A percentile compares a stretch with the other conserved stretches of the same genome.
Conservation (phyloP, 1,140 invertebrate species). For the Dryas iulia region DNA sequence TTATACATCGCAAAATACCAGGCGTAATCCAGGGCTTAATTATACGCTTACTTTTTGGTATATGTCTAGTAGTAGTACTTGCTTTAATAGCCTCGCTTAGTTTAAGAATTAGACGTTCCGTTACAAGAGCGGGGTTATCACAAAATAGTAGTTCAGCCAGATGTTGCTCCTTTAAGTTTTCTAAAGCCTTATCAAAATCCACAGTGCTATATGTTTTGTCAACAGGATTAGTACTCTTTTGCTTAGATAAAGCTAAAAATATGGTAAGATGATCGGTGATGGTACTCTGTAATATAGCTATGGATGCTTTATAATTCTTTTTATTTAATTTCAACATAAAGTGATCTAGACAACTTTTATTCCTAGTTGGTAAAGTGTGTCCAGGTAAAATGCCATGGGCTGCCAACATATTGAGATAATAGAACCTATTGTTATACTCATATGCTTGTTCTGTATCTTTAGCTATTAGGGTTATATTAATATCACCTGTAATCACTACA, state of each 20-base stretch:
- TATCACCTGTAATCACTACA: conserved; percentile 28
- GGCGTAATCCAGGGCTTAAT: too few relatives aligned
- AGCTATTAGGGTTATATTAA: conserved; percentile 37
- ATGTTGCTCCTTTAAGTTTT: not conserved
- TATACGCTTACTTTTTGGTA: too few relatives aligned
- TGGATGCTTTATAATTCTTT: not conserved
- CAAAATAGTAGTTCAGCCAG: too few relatives aligned
- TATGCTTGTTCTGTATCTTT: conserved; percentile 15
- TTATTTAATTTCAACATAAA: conserved; percentile 38
- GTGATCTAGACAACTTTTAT: conserved; percentile 34
- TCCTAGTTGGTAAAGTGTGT: conserved; percentile 33
- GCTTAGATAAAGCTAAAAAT: not conserved
- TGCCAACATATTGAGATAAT: conserved; percentile 37
- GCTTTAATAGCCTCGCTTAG: too few relatives aligned
- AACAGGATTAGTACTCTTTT: too few relatives aligned
- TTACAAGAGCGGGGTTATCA: too few relatives aligned
- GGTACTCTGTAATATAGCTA: not conserved
- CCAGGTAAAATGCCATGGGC: conserved; percentile 29
- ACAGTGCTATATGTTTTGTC: too few relatives aligned
- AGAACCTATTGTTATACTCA: conserved; percentile 30
- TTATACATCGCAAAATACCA: too few relatives aligned
- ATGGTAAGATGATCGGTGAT: conserved; percentile 1
- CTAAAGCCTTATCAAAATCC: too few relatives aligned
- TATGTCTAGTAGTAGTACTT: too few relatives aligned
- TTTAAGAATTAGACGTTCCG: too few relatives aligned